Percentiles rank a stretch among this genome's conserved stretches.
Conservation (phyloP, 2,888 invertebrate species). For the Caenorhabditis becei region DNA sequence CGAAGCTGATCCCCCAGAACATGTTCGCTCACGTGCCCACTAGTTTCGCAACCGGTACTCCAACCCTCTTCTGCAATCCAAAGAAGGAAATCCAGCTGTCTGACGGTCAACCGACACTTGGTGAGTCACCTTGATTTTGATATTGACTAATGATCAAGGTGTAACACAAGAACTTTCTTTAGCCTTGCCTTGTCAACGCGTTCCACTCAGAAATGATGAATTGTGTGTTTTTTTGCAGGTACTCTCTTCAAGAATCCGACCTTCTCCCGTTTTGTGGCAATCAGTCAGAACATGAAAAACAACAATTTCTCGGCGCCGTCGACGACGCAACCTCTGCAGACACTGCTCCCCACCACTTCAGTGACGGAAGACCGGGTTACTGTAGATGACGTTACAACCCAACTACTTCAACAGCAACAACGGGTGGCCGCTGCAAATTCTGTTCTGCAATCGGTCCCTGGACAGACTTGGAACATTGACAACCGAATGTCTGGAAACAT, state of each 20-base stretch:
- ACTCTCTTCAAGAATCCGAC: slow-evolving; percentile 65
- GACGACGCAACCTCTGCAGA: slow-evolving; percentile 12
- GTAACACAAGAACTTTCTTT: slow-evolving; percentile 6
- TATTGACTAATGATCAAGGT: slow-evolving; percentile 3
- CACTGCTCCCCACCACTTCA: slow-evolving; percentile 24
- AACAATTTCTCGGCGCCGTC: slow-evolving; percentile 54
- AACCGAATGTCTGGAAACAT: not conserved
- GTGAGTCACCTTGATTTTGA: slow-evolving; percentile 34
- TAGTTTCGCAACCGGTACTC: slow-evolving; percentile 18
- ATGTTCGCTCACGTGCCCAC: slow-evolving; percentile 45
- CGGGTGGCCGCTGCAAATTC: slow-evolving; percentile 22
- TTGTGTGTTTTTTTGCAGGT: slow-evolving; percentile 22
- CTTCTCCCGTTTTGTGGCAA: slow-evolving; percentile 65
- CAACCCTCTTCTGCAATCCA: slow-evolving; percentile 34
- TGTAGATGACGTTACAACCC: slow-evolving; percentile 31
- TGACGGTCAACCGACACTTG: slow-evolving; percentile 45
- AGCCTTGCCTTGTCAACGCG: not conserved
- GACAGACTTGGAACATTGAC: slow-evolving; percentile 4
- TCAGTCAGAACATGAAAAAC: slow-evolving; percentile 65
- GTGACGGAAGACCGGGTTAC: slow-evolving; percentile 17
- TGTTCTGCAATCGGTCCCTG: slow-evolving; percentile 26
- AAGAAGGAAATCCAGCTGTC: slow-evolving; percentile 33
- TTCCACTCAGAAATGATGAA: not conserved
- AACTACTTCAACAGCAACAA: slow-evolving; percentile 45
- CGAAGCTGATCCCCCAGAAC: slow-evolving; percentile 46